phyloP scores from a whole-genome alignment of 2,113 vertebrate species.

The Aptenodytes forsteri region DNA sequence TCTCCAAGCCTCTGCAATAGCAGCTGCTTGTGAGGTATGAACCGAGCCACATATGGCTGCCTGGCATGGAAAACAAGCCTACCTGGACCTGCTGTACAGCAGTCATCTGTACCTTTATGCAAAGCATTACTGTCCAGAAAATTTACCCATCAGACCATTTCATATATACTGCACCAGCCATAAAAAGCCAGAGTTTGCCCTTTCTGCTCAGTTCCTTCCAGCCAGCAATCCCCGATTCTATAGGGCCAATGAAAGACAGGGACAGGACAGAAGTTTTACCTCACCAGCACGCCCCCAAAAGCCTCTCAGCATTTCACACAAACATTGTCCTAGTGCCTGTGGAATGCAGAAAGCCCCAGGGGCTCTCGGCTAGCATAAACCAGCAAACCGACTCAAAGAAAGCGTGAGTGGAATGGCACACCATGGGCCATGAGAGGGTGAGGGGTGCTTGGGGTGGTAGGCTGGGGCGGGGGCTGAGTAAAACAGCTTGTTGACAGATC shows the following conservation, averaged over 20 bases:
- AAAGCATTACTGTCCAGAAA: not conserved
- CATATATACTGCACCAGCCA: not conserved
- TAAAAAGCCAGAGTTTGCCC: not conserved
- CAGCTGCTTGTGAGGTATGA: too few species aligned
- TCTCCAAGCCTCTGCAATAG: not conserved
- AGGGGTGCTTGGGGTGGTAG: too few species aligned
- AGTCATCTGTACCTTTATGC: not conserved
- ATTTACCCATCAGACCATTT: too few species aligned
- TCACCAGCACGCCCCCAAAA: not conserved
- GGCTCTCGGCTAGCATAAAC: not conserved
- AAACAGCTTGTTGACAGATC: not conserved
- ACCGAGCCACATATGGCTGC: fast-evolving
- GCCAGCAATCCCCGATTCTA: too few species aligned
- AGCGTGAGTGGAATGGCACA: not conserved
- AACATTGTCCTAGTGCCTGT: not conserved
- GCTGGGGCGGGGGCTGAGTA: too few species aligned
- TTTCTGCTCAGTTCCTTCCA: not conserved
- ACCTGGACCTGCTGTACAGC: not conserved
- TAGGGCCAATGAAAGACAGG: not conserved
- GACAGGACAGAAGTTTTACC: not conserved
- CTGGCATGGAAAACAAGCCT: too few species aligned
- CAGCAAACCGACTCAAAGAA: not conserved
- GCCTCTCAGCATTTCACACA: not conserved
- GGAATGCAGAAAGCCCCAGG: not conserved
- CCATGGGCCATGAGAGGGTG: not conserved